Conservation (phyloP, 35 echinoderm and acorn worm genomes). For the Diadema setosum region DNA sequence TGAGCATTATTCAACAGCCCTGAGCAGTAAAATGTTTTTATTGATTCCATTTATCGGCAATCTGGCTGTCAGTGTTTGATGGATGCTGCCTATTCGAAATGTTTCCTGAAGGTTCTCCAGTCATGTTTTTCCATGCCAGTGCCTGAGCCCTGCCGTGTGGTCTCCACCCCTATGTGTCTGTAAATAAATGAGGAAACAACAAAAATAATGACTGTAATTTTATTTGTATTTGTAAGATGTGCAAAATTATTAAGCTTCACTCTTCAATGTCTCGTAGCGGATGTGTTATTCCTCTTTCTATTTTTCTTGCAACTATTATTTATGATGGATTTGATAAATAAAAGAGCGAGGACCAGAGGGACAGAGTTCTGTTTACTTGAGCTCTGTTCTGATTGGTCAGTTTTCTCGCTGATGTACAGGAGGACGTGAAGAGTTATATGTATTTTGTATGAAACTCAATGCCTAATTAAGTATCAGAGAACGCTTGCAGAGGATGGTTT, state of each 20-base stretch:
- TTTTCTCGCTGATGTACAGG: background rate
- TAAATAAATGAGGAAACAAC: background rate
- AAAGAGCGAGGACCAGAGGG: background rate
- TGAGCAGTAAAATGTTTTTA: too few relatives aligned
- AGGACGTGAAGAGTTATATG: conserved; percentile 25
- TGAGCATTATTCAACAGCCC: too few relatives aligned
- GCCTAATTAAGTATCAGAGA: conserved; percentile 12
- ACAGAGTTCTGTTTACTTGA: background rate
- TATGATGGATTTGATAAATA: background rate
- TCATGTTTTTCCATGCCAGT: too few relatives aligned
- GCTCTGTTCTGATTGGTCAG: background rate
- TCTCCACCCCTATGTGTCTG: background rate
- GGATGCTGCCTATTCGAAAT: too few relatives aligned
- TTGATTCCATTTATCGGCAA: too few relatives aligned
- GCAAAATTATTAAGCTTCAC: conserved; percentile 17
- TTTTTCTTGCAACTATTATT: conserved; percentile 6
- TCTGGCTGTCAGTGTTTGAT: too few relatives aligned
- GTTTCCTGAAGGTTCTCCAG: too few relatives aligned
- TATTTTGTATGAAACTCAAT: conserved; percentile 28
- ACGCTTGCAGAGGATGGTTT: background rate
- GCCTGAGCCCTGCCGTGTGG: background rate
- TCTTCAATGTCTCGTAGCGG: conserved; percentile 9
- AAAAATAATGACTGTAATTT: conserved; percentile 9
- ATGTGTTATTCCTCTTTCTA: background rate
- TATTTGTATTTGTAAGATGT: conserved; percentile 29